These are phyloP conservation scores for Pogona vitticeps DNA, from an alignment of 2,113 vertebrate genomes.

Conservation along the genomic window DNA sequence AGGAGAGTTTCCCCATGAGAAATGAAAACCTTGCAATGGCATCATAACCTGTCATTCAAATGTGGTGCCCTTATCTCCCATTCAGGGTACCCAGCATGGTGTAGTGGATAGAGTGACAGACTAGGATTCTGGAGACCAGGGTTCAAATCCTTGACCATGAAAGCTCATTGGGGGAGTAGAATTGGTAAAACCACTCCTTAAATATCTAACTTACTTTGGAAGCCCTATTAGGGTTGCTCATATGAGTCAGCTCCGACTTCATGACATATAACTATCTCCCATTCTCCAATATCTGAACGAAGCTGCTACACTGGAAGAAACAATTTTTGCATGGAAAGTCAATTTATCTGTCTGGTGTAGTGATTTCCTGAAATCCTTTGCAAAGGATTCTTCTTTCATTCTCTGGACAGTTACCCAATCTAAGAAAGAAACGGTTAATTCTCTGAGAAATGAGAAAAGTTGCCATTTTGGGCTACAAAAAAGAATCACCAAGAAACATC, in stretches of 20 bases:
- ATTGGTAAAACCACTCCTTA: neutral
- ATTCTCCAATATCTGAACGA: neutral
- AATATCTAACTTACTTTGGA: no score
- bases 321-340: neutral
- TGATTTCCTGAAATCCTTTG: neutral
- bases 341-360: neutral
- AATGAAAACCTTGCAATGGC: no score
- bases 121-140: neutral
- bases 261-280: neutral
- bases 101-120: neutral
- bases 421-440: neutral
- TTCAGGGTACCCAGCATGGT: neutral
- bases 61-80: no score
- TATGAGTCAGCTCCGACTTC: no score
- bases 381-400: neutral
- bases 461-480: no score
- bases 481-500: no score
- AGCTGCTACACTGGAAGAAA: neutral
- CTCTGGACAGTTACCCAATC: neutral
- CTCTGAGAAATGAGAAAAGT: neutral
- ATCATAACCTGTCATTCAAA: no score
- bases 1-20: no score
- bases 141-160: neutral
- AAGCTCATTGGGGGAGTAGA: neutral
- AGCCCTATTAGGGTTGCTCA: no score